These are phyloP conservation scores for Dicrostonyx torquatus DNA, from an alignment of 2,797 vertebrate genomes.

Conservation along the genomic window DNA sequence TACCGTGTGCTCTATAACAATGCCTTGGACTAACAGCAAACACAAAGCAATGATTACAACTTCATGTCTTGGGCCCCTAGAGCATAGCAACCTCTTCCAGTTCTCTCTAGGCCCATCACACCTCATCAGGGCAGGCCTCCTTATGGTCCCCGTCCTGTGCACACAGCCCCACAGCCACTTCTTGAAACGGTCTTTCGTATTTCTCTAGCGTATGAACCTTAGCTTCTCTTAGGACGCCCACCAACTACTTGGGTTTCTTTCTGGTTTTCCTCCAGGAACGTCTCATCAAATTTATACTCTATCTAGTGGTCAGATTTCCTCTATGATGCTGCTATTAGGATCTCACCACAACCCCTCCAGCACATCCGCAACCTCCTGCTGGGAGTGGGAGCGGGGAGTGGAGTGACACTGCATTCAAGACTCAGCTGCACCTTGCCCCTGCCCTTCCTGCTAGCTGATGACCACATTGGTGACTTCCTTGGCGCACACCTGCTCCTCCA, in stretches of 20 bases:
- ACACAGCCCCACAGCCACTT: not conserved
- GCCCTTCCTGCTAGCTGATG: not conserved
- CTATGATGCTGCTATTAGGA: not conserved
- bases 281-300: not conserved
- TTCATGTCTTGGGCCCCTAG: fast-evolving
- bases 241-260: not conserved
- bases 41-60: not conserved
- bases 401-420: fast-evolving
- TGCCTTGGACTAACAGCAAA: not conserved
- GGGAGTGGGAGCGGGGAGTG: not conserved
- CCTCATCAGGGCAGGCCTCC: not conserved
- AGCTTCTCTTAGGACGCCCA: not conserved
- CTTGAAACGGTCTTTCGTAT: not conserved
- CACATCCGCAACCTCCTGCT: not conserved
- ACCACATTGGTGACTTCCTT: not conserved
- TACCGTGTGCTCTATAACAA: not conserved
- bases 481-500: not conserved
- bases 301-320: not conserved
- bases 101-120: not conserved
- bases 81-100: not conserved
- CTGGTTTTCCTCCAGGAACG: not conserved
- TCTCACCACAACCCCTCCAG: not conserved
- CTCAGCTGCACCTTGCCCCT: no score
- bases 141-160: not conserved
- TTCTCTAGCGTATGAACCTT: not conserved